phyloP scores from a whole-genome alignment of 35 echinoderm and acorn worm genomes.

The Apostichopus japonicus region DNA sequence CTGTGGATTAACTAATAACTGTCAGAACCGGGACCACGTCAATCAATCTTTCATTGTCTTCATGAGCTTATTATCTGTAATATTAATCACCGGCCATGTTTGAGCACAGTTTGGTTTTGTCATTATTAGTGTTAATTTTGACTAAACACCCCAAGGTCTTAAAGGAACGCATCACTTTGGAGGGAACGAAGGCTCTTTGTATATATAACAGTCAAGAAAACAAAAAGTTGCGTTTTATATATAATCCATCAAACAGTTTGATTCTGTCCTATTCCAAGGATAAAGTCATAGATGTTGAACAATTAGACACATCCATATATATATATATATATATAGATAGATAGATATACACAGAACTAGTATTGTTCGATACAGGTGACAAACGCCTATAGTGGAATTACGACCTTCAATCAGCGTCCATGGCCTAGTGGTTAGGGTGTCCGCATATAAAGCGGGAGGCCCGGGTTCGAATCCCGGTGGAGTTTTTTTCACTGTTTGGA shows the following conservation, averaged over 20 bases:
- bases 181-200: neutral
- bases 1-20: neutral
- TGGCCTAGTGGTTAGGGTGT: too few species aligned
- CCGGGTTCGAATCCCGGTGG: too few species aligned
- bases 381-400: too few species aligned
- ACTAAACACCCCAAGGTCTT: constrained; percentile 4
- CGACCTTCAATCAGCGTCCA: too few species aligned
- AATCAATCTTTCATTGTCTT: constrained; percentile 52
- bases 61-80: constrained; percentile 41
- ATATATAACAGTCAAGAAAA: neutral
- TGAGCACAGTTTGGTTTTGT: constrained; percentile 36
- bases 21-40: neutral
- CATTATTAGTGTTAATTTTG: constrained; percentile 45
- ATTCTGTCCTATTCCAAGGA: neutral
- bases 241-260: neutral
- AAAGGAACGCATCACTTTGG: constrained; percentile 3
- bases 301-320: neutral
- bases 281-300: neutral
- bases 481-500: too few species aligned
- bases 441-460: too few species aligned
- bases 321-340: too few species aligned
- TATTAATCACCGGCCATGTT: constrained; percentile 37
- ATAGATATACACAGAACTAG: too few species aligned
- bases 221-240: neutral
- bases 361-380: too few species aligned